Conservation (phyloP, 1,140 invertebrate species). For the Drosophila carrolli region DNA sequence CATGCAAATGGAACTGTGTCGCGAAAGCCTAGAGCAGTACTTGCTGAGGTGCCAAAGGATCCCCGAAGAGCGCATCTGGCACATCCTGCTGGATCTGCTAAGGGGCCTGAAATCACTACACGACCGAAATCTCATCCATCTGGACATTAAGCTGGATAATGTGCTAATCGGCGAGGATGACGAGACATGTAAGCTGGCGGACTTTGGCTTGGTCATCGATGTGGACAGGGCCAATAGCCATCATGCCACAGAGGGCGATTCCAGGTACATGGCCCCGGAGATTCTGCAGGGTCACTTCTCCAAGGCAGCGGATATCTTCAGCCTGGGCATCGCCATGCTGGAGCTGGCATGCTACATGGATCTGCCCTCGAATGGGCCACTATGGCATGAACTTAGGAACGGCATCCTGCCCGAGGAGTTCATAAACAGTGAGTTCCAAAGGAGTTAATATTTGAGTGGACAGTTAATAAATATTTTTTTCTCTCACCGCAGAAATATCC, state of each 20-base stretch:
- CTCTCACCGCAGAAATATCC: slow-evolving; percentile 85
- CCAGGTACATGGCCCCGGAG: slow-evolving; percentile 91
- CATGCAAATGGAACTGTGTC: slow-evolving; percentile 91
- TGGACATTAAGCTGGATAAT: slow-evolving; percentile 92
- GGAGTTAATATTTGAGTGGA: fast-evolving
- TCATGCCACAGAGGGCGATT: slow-evolving; percentile 89
- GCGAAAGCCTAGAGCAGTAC: slow-evolving; percentile 85
- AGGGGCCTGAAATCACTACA: slow-evolving; percentile 89
- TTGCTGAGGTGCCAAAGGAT: slow-evolving; percentile 83
- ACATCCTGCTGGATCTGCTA: slow-evolving; percentile 76
- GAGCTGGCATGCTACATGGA: slow-evolving; percentile 90
- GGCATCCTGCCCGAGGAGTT: slow-evolving; percentile 84
- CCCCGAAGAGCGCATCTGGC: slow-evolving; percentile 84
- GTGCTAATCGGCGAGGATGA: slow-evolving; percentile 88
- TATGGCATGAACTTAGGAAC: slow-evolving; percentile 89
- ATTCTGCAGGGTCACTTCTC: slow-evolving; percentile 88
- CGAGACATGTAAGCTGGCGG: slow-evolving; percentile 89
- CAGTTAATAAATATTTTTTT: slow-evolving; percentile 4
- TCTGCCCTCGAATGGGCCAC: slow-evolving; percentile 88
- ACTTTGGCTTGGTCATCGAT: slow-evolving; percentile 91
- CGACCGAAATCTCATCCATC: slow-evolving; percentile 88
- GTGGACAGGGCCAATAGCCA: slow-evolving; percentile 85
- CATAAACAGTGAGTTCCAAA: slow-evolving; percentile 60
- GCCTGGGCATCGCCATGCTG: slow-evolving; percentile 90
- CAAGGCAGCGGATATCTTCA: slow-evolving; percentile 88